These are phyloP conservation scores for Eristalinus sepulchralis DNA, from an alignment of 2,888 invertebrate species.

Conservation along the genomic window DNA sequence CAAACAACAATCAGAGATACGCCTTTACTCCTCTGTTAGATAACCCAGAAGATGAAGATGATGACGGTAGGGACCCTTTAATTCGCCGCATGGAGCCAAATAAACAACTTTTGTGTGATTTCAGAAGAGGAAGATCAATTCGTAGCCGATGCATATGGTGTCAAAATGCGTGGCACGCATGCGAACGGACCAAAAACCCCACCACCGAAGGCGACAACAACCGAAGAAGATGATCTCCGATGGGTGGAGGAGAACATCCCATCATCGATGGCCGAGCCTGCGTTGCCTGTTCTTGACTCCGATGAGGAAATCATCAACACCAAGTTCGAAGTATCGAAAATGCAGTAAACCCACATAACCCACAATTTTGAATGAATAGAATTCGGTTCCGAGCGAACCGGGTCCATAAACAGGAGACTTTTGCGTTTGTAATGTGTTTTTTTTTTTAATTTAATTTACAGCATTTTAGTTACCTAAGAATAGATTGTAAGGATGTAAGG, in stretches of 20 bases:
- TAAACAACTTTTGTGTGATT: neutral
- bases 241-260: constrained; percentile 98
- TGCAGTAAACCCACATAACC: constrained; percentile 84
- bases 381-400: constrained; percentile 1
- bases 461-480: constrained; percentile 56
- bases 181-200: constrained; percentile 80
- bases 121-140: constrained; percentile 91
- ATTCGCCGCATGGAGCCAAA: neutral
- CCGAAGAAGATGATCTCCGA: constrained; percentile 89
- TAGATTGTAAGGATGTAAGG: constrained; percentile 46
- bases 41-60: constrained; percentile 89
- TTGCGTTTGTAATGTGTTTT: constrained; percentile 47
- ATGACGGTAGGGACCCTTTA: constrained; percentile 81
- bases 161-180: constrained; percentile 86
- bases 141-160: constrained; percentile 93
- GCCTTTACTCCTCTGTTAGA: constrained; percentile 96
- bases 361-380: neutral
- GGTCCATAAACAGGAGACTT: constrained; percentile 48
- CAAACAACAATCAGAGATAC: constrained; percentile 96
- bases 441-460: constrained; percentile 44
- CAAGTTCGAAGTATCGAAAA: constrained; percentile 93
- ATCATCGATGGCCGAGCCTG: constrained; percentile 86
- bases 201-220: constrained; percentile 79
- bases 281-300: constrained; percentile 87
- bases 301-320: constrained; percentile 92